Evolutionary conservation across 2,113 vertebrate species (phyloP), one percentile per base, ranked within the genome.

Genomic region (Melanostigma gelatinosum): DNA sequence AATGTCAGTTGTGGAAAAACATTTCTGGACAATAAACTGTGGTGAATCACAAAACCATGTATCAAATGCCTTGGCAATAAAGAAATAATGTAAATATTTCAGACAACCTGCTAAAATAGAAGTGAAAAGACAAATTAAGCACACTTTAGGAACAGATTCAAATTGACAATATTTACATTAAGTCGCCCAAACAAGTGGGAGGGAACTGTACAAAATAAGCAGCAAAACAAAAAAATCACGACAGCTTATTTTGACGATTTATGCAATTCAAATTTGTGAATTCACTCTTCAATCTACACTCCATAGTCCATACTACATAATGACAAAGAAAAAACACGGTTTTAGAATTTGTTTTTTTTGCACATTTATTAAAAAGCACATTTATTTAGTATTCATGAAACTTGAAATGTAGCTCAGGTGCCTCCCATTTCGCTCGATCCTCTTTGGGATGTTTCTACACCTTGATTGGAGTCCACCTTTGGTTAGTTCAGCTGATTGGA

Each of bases 111-210:
- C 2, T 15, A 1, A 40, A 65, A 66, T 34, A 24, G 60, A 75
- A 57, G 75, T 20, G 0, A 65, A 4, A n/a, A 63, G 54, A 63
- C 34, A 11, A 50, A 24, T 69, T 24, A 68, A 73, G 68, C 76
- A 44, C 7, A 64, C 24, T 83, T 80, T 50, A 86, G 61, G 48
- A 82, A 64, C 61, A 68, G 15, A 77, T 67, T 38, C 12, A 22
- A 13, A 63, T 68, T 61, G 66, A 74, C 38, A 81, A n/a, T 60
- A 78, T 83, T 67, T 80, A 71, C 48, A 85, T 50, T 6, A 60
- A 75, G 11, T 1, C 13, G 44, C 57, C 24, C 36, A 70, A 81
- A 68, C 34, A 55, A 62, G 46, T 69, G 27, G 40, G 60, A 54
- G 8, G 27, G 11, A 57, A 18, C 32, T 73, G 16, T 7, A 65